A percentile compares a stretch with the other conserved stretches of the same genome.
Evolutionary conservation across 2,113 vertebrate genomes (phyloP).

Genomic region (Garra rufa): DNA sequence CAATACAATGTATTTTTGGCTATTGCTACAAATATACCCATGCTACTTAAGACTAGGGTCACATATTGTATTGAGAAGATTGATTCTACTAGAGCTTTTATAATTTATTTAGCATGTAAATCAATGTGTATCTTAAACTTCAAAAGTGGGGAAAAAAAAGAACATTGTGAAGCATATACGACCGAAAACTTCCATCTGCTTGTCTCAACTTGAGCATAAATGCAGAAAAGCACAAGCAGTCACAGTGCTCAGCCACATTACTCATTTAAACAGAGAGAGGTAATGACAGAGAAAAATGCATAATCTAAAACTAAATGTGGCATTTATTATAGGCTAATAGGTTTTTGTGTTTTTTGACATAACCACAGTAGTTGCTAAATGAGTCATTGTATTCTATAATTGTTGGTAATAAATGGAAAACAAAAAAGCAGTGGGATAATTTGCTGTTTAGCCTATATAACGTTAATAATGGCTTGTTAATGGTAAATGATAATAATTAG

Average conservation of each 20-base stretch:
- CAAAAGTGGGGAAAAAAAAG: neutral
- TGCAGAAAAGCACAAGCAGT: neutral
- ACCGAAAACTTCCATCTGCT: neutral
- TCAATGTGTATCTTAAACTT: neutral
- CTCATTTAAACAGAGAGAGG: constrained; percentile 6
- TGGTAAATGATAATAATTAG: constrained; percentile 1
- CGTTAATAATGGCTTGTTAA: constrained; percentile 10
- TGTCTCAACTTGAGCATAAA: neutral
- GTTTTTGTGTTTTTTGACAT: constrained; percentile 2
- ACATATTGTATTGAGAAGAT: neutral
- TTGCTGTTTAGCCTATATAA: neutral
- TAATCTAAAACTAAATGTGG: constrained; percentile 11
- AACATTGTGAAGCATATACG: neutral
- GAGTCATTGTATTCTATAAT: constrained; percentile 1
- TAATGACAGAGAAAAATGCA: constrained; percentile 14
- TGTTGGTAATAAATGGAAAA: constrained; percentile 3
- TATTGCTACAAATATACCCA: too few species aligned
- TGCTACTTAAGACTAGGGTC: too few species aligned
- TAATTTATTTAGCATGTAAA: neutral
- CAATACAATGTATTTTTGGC: too few species aligned
- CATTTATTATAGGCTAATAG: constrained; percentile 26
- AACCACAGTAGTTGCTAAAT: neutral
- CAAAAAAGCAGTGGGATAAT: neutral
- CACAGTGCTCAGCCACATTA: neutral
- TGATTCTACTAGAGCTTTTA: neutral